Conservation (phyloP, 2,888 invertebrate genomes). For the Luperina nickerlii region DNA sequence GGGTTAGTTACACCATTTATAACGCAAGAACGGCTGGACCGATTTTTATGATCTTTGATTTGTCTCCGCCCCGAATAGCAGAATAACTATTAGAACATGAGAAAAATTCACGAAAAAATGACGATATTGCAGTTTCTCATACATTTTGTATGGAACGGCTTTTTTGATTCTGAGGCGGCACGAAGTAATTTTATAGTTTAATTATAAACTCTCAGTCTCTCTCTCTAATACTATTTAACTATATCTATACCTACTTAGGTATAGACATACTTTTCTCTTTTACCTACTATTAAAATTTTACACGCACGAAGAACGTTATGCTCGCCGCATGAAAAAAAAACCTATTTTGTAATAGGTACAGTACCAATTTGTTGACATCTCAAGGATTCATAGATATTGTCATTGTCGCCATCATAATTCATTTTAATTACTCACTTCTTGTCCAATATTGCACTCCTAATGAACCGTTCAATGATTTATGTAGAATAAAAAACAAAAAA, state of each 20-base stretch:
- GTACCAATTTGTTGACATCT: background rate
- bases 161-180: too few species aligned
- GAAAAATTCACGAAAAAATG: too few species aligned
- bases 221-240: too few species aligned
- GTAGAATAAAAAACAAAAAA: constrained; percentile 3
- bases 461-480: constrained; percentile 41
- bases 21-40: too few species aligned
- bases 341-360: background rate
- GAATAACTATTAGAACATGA: too few species aligned
- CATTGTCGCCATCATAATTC: background rate
- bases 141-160: too few species aligned
- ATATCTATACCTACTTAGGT: background rate
- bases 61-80: background rate
- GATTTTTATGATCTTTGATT: too few species aligned
- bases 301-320: background rate
- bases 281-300: background rate
- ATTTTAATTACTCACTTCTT: constrained; percentile 22
- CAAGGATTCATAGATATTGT: constrained; percentile 29
- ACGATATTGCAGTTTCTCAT: too few species aligned
- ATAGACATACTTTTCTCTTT: background rate
- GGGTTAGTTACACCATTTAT: too few species aligned
- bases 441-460: constrained; percentile 21
- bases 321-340: background rate
- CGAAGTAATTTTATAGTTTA: too few species aligned
- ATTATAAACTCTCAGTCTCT: too few species aligned